Evolutionary conservation across 2,888 invertebrate genomes (phyloP), one percentile per base, ranked within the genome.

Genomic region (Ochlodes sylvanus): DNA sequence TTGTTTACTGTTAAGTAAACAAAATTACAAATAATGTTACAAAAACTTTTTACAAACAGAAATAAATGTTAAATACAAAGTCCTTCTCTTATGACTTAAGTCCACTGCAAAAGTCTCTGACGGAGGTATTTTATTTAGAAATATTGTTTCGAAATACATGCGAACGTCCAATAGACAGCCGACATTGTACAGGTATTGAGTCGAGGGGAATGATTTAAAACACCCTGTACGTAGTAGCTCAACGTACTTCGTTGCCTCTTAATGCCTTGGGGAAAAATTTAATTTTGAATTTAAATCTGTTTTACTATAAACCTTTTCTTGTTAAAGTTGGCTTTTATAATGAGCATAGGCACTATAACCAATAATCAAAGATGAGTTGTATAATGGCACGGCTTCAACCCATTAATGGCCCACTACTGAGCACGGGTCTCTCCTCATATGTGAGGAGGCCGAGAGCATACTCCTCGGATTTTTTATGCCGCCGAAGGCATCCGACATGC

Each of bases 111-210:
- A 67, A 68, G 69, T 79, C 83, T 81, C 82, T 76, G 72, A 78
- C 79, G 82, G 77, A 80, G 83, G 84, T 87, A 80, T 88, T 91
- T 89, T 90, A 88, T 89, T 88, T 86, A 87, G 85, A 91, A 89
- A 90, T 88, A 90, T 89, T 88, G 89, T 89, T 89, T 87, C 75
- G 84, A 85, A 84, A 79, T 83, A 80, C 83, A 84, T 79, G 81
- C 77, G 79, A 79, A 77, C 76, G 81, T 75, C 76, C 77, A 73
- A 84, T 84, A 86, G 81, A 82, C 79, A 73, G 75, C 76, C 78
- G 69, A 76, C 75, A 78, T 76, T 75, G 76, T 75, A 69, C 78
- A 82, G 83, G 88, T 86, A 88, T 86, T 79, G 85, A 83, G 81
- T 83, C 79, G 75, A 75, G 75, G 76, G 76, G 61, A 69, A 68